These are phyloP conservation scores for Peromyscus eremicus DNA, from an alignment of 2,797 vertebrate species.

Conservation along the genomic window DNA sequence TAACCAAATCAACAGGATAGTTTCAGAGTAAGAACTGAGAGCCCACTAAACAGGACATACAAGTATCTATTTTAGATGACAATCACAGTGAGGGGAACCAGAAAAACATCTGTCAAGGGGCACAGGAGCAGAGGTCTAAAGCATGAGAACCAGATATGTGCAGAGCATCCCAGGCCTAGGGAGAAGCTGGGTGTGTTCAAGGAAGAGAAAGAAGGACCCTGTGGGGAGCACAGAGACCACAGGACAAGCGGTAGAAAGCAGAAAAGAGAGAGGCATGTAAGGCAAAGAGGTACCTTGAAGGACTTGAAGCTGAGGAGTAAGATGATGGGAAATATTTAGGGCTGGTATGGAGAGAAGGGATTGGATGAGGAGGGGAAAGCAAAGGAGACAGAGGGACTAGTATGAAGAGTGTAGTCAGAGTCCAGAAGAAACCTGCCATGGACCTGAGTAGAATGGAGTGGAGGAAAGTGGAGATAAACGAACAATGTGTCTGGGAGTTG, in stretches of 20 bases:
- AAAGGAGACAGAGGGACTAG: background rate
- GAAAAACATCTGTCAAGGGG: constrained; percentile 52
- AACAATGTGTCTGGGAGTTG: background rate
- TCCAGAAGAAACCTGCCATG: background rate
- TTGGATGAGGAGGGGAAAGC: background rate
- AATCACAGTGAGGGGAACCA: background rate
- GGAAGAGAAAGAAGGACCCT: background rate
- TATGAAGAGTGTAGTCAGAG: background rate
- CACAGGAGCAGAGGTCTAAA: background rate
- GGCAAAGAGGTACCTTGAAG: background rate
- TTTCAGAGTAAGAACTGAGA: background rate
- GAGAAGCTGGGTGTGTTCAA: background rate
- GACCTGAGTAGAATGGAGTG: background rate
- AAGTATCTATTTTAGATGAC: background rate
- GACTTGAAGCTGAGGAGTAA: background rate
- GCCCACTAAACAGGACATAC: background rate
- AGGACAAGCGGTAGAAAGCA: background rate
- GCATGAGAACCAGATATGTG: background rate
- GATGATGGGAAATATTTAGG: background rate
- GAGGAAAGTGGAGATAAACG: background rate
- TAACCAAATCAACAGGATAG: constrained; percentile 12
- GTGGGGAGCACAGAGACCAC: background rate
- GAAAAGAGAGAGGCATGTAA: background rate
- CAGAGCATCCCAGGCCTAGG: background rate
- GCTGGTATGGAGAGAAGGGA: background rate